A percentile compares a stretch with the other conserved stretches of the same genome.
Evolutionary conservation across 1,140 invertebrate species (phyloP).

Genomic region (Heliconius congener): DNA sequence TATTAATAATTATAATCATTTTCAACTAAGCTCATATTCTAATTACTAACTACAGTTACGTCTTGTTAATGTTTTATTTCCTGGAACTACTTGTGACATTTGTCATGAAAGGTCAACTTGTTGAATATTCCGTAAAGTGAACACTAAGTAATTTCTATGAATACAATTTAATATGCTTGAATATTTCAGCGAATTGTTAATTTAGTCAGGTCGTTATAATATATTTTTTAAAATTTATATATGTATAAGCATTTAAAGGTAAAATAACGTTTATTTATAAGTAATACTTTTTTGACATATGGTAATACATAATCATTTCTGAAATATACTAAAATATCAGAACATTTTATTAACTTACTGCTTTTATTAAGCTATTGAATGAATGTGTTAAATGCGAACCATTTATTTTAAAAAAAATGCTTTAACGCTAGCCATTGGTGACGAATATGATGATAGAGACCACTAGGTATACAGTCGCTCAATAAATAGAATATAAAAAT

Average conservation of each 20-base stretch:
- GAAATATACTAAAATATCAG: background rate
- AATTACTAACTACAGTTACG: slow-evolving; percentile 11
- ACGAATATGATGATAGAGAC: no score
- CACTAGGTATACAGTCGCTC: no score
- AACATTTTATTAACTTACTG: no score
- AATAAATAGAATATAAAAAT: background rate
- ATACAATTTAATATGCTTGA: slow-evolving; percentile 1
- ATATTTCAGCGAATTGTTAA: slow-evolving; percentile 8
- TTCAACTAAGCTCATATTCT: slow-evolving; percentile 6
- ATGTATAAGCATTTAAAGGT: background rate
- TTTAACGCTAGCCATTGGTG: no score
- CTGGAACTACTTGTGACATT: slow-evolving; percentile 19
- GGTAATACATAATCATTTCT: background rate
- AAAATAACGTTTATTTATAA: background rate
- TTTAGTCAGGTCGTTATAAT: background rate
- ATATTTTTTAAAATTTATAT: background rate
- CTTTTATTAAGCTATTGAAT: no score
- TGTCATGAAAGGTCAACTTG: slow-evolving; percentile 42
- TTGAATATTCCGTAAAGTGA: slow-evolving; percentile 31
- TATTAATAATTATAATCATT: background rate
- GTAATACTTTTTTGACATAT: background rate
- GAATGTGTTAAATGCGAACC: no score
- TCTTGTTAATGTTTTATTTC: slow-evolving; percentile 1
- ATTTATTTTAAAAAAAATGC: no score
- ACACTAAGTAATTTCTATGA: slow-evolving; percentile 11